Conservation (phyloP, 2,113 vertebrate genomes). For the Psettodes erumei region DNA sequence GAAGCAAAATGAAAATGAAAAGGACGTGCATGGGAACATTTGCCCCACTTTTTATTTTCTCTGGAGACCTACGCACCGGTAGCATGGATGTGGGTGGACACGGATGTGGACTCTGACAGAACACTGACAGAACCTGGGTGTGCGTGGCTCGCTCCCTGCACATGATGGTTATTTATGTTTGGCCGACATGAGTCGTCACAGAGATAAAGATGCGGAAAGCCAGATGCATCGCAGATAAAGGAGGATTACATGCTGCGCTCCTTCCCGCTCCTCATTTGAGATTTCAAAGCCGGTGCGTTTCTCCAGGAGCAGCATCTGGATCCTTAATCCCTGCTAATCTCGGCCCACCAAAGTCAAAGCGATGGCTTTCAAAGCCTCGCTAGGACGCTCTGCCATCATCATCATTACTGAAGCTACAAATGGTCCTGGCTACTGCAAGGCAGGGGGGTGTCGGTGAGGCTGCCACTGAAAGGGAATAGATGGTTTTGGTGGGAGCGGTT, state of each 20-base stretch:
- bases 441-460: conserved; percentile 32
- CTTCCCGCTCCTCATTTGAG: conserved; percentile 66
- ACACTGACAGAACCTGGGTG: background rate
- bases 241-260: conserved; percentile 58
- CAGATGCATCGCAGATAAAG: conserved; percentile 70
- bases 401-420: conserved; percentile 71
- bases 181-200: conserved; percentile 24
- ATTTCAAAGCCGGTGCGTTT: conserved; percentile 68
- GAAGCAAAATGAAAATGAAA: background rate
- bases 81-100: background rate
- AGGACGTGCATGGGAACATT: background rate
- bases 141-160: too few relatives aligned
- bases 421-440: conserved; percentile 59
- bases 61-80: background rate
- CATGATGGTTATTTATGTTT: background rate
- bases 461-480: conserved; percentile 44
- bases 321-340: conserved; percentile 70
- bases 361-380: conserved; percentile 68
- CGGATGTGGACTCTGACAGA: background rate
- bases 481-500: conserved; percentile 45
- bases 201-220: conserved; percentile 30
- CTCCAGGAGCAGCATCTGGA: conserved; percentile 58
- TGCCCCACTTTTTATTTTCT: background rate
- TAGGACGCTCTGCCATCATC: conserved; percentile 56
- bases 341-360: conserved; percentile 68